A percentile compares a stretch with the other conserved stretches of the same genome.
These are phyloP conservation scores for Spilarctia lutea DNA, from an alignment of 2,888 invertebrate genomes.

Conservation along the genomic window DNA sequence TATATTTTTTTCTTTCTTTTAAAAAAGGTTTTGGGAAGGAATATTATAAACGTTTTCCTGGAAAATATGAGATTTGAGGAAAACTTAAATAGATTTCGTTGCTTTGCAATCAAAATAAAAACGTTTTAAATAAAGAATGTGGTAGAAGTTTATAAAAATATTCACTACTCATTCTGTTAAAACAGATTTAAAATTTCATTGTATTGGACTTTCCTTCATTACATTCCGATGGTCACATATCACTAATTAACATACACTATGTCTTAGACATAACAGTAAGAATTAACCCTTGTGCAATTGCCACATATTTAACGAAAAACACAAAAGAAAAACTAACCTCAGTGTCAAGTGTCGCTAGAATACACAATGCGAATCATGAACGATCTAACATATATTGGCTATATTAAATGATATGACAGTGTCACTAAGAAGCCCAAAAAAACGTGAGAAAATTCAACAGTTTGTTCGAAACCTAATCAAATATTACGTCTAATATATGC, in stretches of 20 bases:
- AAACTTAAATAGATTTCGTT: not conserved
- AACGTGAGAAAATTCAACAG: constrained; percentile 45
- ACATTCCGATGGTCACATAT: not conserved
- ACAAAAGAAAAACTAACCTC: not conserved
- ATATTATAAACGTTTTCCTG: no score
- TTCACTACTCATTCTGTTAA: not conserved
- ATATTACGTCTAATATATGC: constrained; percentile 56
- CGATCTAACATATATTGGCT: constrained; percentile 36
- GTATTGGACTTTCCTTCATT: not conserved
- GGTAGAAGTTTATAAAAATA: not conserved
- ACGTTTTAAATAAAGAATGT: no score
- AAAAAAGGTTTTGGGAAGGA: no score
- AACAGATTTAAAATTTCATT: not conserved
- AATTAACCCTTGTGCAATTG: not conserved
- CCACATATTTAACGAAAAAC: not conserved
- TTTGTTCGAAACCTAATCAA: constrained; percentile 46
- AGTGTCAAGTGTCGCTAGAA: constrained; percentile 47
- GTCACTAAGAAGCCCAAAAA: constrained; percentile 69
- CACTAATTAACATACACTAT: not conserved
- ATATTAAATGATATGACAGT: constrained; percentile 69
- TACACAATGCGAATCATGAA: constrained; percentile 54
- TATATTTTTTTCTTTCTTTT: no score
- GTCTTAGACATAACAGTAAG: no score
- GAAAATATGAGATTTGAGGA: no score
- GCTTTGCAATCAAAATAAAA: not conserved